Conservation (phyloP, 2,797 vertebrate species). For the Vespertilio murinus region DNA sequence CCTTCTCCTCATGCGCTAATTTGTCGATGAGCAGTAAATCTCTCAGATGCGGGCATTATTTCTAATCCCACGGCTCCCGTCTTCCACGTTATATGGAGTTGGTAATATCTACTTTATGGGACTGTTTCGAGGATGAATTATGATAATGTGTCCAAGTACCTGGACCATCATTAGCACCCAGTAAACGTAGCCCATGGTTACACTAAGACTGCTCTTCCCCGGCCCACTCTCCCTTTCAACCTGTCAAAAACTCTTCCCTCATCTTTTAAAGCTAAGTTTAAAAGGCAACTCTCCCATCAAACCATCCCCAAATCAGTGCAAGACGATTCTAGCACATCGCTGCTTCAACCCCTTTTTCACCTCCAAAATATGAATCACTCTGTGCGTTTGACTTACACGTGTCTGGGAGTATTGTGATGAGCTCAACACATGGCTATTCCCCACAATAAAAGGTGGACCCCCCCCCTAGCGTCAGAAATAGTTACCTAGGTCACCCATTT, state of each 20-base stretch:
- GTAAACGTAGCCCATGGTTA: background rate
- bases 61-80: background rate
- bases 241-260: background rate
- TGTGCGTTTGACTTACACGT: background rate
- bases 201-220: background rate
- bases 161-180: background rate
- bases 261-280: background rate
- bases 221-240: background rate
- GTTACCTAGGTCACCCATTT: background rate
- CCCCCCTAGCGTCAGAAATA: background rate
- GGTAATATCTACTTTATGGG: background rate
- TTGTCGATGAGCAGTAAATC: background rate
- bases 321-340: background rate
- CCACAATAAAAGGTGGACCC: background rate
- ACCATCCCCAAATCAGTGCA: background rate
- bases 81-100: background rate
- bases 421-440: background rate
- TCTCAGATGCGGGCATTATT: background rate
- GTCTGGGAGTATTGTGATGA: background rate
- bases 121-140: background rate
- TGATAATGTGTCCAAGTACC: background rate
- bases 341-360: background rate
- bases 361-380: background rate
- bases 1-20: background rate
- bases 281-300: slow-evolving; percentile 21